Conservation (phyloP, 2,113 vertebrate species). For the Spilogale gracilis region DNA sequence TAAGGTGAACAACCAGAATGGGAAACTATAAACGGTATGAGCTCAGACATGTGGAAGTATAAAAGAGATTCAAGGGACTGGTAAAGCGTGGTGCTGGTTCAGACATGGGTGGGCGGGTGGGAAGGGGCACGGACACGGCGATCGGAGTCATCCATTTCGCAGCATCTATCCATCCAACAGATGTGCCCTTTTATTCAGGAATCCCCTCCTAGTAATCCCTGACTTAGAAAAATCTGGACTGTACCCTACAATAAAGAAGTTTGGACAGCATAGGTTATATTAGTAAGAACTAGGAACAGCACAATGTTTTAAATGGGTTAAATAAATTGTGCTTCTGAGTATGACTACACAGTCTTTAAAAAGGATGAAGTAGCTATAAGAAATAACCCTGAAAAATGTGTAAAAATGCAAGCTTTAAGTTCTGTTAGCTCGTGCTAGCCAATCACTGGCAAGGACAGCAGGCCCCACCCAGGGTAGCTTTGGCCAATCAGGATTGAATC, state of each 20-base stretch:
- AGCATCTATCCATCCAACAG: background rate
- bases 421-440: background rate
- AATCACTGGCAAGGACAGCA: background rate
- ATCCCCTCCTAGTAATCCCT: background rate
- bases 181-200: background rate
- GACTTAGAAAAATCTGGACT: constrained; percentile 4
- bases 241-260: background rate
- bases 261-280: background rate
- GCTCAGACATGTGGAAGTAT: background rate
- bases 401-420: background rate
- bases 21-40: background rate
- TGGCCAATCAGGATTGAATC: background rate
- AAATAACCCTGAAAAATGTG: background rate
- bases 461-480: background rate
- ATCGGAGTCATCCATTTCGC: background rate
- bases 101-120: background rate
- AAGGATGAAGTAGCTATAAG: background rate
- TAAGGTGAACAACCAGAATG: background rate
- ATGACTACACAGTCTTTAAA: background rate
- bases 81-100: background rate
- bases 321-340: background rate
- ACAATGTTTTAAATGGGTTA: background rate
- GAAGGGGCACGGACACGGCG: background rate
- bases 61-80: background rate
- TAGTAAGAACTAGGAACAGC: background rate